Conservation (phyloP, 2,797 vertebrate species). For the Enteromius anoplus region DNA sequence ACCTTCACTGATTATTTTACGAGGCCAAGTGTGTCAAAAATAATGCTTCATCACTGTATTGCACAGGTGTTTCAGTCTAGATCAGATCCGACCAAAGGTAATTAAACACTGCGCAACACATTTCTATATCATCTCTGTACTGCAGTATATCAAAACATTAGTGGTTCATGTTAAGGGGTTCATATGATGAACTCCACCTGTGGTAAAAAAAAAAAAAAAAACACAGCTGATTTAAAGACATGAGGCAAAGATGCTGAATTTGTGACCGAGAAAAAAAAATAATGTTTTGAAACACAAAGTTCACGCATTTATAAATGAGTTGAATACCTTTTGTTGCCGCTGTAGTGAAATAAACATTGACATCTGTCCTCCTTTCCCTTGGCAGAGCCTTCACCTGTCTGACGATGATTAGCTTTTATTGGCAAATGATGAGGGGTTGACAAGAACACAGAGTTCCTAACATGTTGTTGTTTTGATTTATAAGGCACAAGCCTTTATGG, state of each 20-base stretch:
- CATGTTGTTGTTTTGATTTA: neutral
- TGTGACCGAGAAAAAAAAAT: no score
- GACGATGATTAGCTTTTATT: neutral
- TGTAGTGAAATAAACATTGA: no score
- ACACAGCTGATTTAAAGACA: no score
- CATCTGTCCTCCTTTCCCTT: neutral
- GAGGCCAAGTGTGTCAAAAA: neutral
- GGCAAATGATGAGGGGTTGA: neutral
- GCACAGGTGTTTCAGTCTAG: neutral
- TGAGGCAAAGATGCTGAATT: no score
- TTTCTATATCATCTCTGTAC: neutral
- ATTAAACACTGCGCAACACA: neutral
- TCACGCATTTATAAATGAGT: no score
- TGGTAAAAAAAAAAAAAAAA: no score
- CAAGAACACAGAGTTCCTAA: neutral
- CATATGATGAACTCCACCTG: no score
- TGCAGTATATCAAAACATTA: no score
- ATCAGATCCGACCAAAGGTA: neutral
- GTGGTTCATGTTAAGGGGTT: no score
- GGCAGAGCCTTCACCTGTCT: neutral
- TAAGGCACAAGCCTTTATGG: no score
- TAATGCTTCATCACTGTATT: neutral
- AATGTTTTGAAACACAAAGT: no score
- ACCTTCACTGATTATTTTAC: neutral
- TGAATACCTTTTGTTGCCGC: no score